Conservation (phyloP, 2,888 invertebrate genomes). For the Stratiomys singularior region DNA sequence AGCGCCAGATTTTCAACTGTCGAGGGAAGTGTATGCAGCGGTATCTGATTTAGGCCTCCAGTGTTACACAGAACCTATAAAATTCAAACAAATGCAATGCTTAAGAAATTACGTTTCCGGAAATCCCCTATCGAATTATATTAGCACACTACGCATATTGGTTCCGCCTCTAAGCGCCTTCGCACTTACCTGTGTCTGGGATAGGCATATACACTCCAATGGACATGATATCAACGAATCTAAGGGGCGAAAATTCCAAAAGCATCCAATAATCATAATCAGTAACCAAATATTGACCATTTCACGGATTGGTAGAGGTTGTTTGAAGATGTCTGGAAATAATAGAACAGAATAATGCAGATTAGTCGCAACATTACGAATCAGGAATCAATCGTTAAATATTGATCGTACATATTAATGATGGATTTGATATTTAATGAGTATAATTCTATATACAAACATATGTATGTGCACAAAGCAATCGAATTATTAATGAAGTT, state of each 20-base stretch:
- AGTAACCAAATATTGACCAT: conserved; percentile 65
- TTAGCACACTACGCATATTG: too few species aligned
- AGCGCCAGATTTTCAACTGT: conserved; percentile 86
- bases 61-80: conserved; percentile 88
- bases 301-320: conserved; percentile 60
- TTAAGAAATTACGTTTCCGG: neutral
- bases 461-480: too few species aligned
- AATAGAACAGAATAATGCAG: neutral
- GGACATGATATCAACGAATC: conserved; percentile 75
- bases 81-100: neutral
- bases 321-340: conserved; percentile 31
- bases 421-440: too few species aligned
- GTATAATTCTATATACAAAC: too few species aligned
- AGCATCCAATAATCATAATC: conserved; percentile 66
- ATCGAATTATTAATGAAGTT: too few species aligned
- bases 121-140: too few species aligned
- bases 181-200: conserved; percentile 81
- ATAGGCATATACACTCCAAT: conserved; percentile 85
- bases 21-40: conserved; percentile 77
- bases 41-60: conserved; percentile 82
- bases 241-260: conserved; percentile 65
- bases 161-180: neutral
- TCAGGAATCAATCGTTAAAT: too few species aligned
- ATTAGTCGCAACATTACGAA: too few species aligned
- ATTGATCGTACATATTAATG: too few species aligned